Percentiles rank a stretch among this genome's conserved stretches.
phyloP scores from a whole-genome alignment of 2,113 vertebrate genomes.

The Aldabrachelys gigantea region DNA sequence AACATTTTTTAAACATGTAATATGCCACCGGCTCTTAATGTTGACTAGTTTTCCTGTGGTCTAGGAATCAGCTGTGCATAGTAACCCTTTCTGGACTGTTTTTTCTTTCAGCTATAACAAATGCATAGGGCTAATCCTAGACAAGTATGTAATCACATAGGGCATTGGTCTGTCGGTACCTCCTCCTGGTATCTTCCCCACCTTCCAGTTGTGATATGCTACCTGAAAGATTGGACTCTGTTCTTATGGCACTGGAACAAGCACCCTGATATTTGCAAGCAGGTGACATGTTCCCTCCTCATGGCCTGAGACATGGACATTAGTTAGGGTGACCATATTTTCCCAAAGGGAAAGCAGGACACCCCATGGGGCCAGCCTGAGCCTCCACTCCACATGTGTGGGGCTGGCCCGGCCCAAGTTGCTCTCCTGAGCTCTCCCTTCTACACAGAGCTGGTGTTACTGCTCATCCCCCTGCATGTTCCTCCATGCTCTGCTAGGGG shows the following conservation, averaged over 20 bases:
- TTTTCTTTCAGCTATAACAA: neutral
- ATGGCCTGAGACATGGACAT: neutral
- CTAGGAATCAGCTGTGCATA: neutral
- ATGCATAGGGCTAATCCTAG: neutral
- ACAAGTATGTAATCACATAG: neutral
- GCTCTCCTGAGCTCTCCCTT: no score
- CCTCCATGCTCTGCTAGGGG: no score
- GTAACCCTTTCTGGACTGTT: neutral
- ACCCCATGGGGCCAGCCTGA: no score
- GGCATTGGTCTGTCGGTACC: neutral
- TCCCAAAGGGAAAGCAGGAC: no score
- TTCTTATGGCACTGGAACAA: neutral
- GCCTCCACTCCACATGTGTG: no score
- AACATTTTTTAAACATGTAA: neutral
- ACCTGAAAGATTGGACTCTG: neutral
- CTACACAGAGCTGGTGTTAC: no score
- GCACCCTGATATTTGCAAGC: neutral
- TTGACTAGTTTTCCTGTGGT: neutral
- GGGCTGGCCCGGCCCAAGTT: no score
- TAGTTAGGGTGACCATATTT: neutral
- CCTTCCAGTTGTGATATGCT: neutral
- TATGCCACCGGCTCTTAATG: neutral
- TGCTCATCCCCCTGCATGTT: no score
- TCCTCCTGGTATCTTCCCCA: no score
- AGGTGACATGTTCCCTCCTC: neutral